Evolutionary conservation across 2,113 vertebrate genomes (phyloP).

Genomic region (Paradoxurus hermaphroditus): DNA sequence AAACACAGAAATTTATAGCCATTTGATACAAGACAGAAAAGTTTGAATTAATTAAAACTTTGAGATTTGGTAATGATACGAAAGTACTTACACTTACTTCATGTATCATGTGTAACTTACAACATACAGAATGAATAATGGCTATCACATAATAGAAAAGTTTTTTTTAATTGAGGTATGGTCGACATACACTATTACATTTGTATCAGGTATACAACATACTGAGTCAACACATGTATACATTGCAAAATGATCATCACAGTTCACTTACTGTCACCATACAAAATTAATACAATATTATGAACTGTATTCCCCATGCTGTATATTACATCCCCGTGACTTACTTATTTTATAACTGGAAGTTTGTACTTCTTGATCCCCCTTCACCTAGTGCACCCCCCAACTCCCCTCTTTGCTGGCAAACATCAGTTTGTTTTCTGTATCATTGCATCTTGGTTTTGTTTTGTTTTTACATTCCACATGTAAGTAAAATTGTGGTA

Average conservation of each 20-base stretch:
- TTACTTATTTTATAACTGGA: background rate
- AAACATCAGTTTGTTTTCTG: background rate
- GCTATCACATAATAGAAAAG: background rate
- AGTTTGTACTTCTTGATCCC: background rate
- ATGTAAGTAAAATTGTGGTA: background rate
- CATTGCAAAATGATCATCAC: too few species aligned
- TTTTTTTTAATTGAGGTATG: background rate
- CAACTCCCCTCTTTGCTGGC: background rate
- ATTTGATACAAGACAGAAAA: background rate
- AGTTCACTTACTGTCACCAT: background rate
- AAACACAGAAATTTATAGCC: background rate
- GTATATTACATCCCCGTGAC: background rate
- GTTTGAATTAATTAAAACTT: background rate
- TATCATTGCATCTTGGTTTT: background rate
- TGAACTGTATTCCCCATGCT: background rate
- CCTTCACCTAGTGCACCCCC: background rate
- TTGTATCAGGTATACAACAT: background rate
- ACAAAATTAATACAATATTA: background rate
- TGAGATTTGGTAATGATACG: slow-evolving; percentile 11
- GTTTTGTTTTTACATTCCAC: background rate
- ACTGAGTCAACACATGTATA: too few species aligned
- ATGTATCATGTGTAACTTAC: background rate
- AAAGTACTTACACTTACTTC: background rate
- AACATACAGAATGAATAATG: background rate
- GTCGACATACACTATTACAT: background rate